Base-by-base conservation (phyloP, 2,888 invertebrate species). In the Diogma glabrata region DNA sequence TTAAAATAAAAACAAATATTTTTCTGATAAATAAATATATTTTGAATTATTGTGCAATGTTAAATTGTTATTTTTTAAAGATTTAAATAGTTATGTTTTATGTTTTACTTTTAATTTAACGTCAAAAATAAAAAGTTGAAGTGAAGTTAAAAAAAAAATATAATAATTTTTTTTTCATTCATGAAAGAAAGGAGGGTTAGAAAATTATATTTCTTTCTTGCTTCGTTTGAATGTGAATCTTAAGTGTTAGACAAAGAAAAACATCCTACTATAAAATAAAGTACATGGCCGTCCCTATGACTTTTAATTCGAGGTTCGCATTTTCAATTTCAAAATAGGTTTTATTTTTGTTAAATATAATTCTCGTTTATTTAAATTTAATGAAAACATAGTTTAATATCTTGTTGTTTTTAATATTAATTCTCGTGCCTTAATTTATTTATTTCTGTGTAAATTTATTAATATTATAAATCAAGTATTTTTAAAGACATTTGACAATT, bases 241-340 rank as follows among this genome's bases (percentile, higher is more conserved):
- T 23, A 22, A 22, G 43, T 43, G 43, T 4, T 43, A 43, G 23
- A 43, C 43, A 43, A 43, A 43, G 22, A 10, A 12, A 43, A 43
- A 22, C 12, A 22, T 22, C n/a, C n/a, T n/a, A n/a, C n/a, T n/a
- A n/a, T n/a, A n/a, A 43, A 4, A 43, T 22, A 22, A 47, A 17
- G 40, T 52, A 50, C 52, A 52, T 52, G 52, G 52, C 52, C 52
- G 47, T 52, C 52, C 50, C 38, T 49, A 52, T 52, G 52, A 52
- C 52, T 36, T 52, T 48, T 28, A 22, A 43, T 49, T 50, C 38
- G 52, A 52, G 52, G 52, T 50, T 38, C 43, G 50, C 12, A 20
- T 28, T 28, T 26, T 28, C 26, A n/a, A 45, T 50, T 43, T 47
- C 24, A 4, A 23, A 23, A 10, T 47, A n/a, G 24, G 24, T n/a